phyloP scores from a whole-genome alignment of 2,113 vertebrate species.

The Prietella phreatophila region DNA sequence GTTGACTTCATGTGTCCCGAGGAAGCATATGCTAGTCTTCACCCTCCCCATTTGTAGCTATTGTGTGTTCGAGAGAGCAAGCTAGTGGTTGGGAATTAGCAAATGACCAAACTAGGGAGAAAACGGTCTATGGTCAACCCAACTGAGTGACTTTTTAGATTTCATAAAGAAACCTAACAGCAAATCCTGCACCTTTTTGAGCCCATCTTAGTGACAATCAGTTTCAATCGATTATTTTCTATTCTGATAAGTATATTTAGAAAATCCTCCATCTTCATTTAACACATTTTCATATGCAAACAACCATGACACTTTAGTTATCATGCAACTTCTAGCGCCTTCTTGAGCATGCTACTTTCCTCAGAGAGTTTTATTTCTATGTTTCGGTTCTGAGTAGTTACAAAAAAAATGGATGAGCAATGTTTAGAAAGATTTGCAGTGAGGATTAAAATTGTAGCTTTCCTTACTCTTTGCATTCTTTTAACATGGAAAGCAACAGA shows the following conservation, averaged over 20 bases:
- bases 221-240: background rate
- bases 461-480: background rate
- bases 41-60: background rate
- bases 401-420: background rate
- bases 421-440: background rate
- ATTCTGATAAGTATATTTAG: background rate
- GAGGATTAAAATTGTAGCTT: background rate
- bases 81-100: background rate
- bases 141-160: background rate
- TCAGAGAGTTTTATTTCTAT: background rate
- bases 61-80: background rate
- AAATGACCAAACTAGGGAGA: background rate
- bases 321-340: background rate
- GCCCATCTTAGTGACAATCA: background rate
- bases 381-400: too few species aligned
- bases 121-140: background rate
- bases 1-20: background rate
- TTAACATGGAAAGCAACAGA: background rate
- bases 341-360: background rate
- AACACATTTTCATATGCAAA: background rate
- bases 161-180: background rate
- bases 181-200: background rate
- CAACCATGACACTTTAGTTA: too few species aligned
- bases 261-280: background rate
- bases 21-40: background rate